Conservation (phyloP, 2,113 vertebrate genomes). For the Brachionichthys hirsutus region DNA sequence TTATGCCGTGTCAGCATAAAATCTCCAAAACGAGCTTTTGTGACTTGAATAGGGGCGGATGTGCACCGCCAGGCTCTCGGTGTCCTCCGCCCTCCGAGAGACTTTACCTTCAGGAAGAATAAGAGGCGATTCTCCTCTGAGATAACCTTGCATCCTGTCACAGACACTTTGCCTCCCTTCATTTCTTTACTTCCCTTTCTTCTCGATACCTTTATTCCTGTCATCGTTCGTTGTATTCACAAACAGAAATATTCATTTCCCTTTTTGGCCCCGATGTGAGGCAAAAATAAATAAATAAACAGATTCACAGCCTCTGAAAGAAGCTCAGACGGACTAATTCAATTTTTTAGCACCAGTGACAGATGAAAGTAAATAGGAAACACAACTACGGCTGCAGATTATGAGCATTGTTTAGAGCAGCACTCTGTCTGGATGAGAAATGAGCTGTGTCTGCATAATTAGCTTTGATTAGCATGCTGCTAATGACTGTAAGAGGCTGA, state of each 20-base stretch:
- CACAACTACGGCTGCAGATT: conserved; percentile 33
- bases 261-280: too few relatives aligned
- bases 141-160: conserved; percentile 13
- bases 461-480: conserved; percentile 63
- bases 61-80: conserved; percentile 22
- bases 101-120: conserved; percentile 13
- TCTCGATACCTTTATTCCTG: not conserved
- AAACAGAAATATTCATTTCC: not conserved
- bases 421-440: conserved; percentile 56
- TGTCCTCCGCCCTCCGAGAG: conserved; percentile 20
- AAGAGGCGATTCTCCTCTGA: not conserved
- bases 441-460: conserved; percentile 63
- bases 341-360: conserved; percentile 27
- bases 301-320: conserved; percentile 18
- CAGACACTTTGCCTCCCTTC: not conserved
- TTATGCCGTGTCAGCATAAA: conserved; percentile 68
- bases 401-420: conserved; percentile 39
- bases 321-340: conserved; percentile 18
- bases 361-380: conserved; percentile 32
- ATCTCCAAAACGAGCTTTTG: conserved; percentile 72
- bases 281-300: too few relatives aligned
- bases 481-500: conserved; percentile 54
- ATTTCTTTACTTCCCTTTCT: not conserved
- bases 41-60: conserved; percentile 41
- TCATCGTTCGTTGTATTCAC: not conserved